These are phyloP conservation scores for Octodonta nipae DNA, from an alignment of 2,888 invertebrate species.

Conservation along the genomic window DNA sequence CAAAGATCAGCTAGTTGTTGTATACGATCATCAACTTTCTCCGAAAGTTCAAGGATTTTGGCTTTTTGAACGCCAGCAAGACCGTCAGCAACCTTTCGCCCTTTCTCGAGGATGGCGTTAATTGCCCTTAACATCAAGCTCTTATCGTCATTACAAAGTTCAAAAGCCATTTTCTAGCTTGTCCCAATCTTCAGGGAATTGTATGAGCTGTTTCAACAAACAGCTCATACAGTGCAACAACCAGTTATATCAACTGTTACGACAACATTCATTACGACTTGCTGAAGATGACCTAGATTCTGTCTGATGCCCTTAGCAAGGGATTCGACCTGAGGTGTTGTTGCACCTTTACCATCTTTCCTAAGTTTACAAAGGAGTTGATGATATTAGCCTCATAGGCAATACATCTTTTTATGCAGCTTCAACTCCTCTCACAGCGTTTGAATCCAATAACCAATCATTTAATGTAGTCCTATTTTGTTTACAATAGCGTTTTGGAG, in stretches of 20 bases:
- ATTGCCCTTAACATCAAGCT: slow-evolving; percentile 87
- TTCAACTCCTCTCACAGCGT: slow-evolving; percentile 81
- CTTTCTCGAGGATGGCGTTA: slow-evolving; percentile 84
- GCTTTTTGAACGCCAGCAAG: slow-evolving; percentile 87
- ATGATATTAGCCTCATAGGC: slow-evolving; percentile 72
- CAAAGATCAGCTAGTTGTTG: slow-evolving; percentile 75
- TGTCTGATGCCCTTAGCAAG: slow-evolving; percentile 77
- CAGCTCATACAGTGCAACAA: no score
- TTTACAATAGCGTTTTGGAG: slow-evolving; percentile 83
- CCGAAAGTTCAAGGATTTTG: slow-evolving; percentile 80
- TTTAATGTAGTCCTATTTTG: slow-evolving; percentile 80
- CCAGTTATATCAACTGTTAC: slow-evolving; percentile 75
- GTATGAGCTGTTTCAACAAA: slow-evolving; percentile 77
- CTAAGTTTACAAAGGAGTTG: slow-evolving; percentile 77
- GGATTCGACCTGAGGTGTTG: slow-evolving; percentile 58
- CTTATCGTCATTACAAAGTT: slow-evolving; percentile 81
- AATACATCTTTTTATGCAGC: slow-evolving; percentile 69
- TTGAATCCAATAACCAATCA: slow-evolving; percentile 88
- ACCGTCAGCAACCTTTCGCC: slow-evolving; percentile 85
- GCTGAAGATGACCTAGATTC: slow-evolving; percentile 74
- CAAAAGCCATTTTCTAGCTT: slow-evolving; percentile 87
- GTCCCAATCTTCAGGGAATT: slow-evolving; percentile 70
- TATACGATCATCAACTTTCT: slow-evolving; percentile 82
- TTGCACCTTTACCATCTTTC: slow-evolving; percentile 67
- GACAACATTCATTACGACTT: slow-evolving; percentile 71